Conservation (phyloP, 1,140 invertebrate species). For the Zaprionus kolodkinae region DNA sequence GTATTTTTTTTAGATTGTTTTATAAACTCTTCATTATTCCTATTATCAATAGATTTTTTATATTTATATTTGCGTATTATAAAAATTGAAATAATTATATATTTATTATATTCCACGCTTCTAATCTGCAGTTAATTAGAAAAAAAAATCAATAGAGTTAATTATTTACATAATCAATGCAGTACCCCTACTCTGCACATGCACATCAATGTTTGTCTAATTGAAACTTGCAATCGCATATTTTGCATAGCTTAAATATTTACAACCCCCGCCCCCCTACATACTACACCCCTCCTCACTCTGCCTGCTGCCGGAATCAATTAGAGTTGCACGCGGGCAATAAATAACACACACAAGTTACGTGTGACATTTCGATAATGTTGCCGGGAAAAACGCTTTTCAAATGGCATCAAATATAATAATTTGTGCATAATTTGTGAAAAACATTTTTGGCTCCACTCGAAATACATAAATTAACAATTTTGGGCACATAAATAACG, state of each 20-base stretch:
- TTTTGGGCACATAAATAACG: conserved; percentile 65
- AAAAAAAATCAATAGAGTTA: conserved; percentile 11
- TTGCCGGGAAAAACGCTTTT: conserved; percentile 1
- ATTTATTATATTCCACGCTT: neutral
- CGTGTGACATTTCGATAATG: neutral
- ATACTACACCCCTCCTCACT: neutral
- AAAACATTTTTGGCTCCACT: neutral
- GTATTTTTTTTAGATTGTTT: too few species aligned
- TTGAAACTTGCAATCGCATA: conserved; percentile 7
- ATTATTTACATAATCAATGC: conserved; percentile 16
- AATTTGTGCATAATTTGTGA: conserved; percentile 17
- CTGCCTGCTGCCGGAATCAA: neutral
- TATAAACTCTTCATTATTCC: too few species aligned
- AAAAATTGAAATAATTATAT: neutral
- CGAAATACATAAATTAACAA: conserved; percentile 59
- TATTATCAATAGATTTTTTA: too few species aligned
- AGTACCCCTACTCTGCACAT: neutral
- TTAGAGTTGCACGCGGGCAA: neutral
- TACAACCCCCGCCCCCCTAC: neutral
- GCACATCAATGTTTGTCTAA: neutral
- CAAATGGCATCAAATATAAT: neutral
- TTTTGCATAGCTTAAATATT: conserved; percentile 18
- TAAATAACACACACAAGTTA: neutral
- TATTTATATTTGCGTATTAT: neutral
- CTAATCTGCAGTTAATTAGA: neutral